Evolutionary conservation across 2,113 vertebrate species (phyloP).

Genomic region (human): GRCh38 chr1:3405001-3405500

Average conservation of each 20-base stretch:
- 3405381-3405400: accelerated
- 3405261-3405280: accelerated
- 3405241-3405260: neutral
- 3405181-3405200: neutral
- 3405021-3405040: accelerated
- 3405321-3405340: accelerated
- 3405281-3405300: neutral
- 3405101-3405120: neutral
- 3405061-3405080: neutral
- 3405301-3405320: accelerated
- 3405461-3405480: accelerated
- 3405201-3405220: too few species aligned
- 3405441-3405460: accelerated
- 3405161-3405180: accelerated
- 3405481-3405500: slow-evolving; percentile 89
- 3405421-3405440: accelerated
- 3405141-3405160: accelerated
- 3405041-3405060: neutral
- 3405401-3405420: accelerated
- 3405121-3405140: neutral
- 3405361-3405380: accelerated
- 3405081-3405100: neutral
- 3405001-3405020: accelerated
- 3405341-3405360: accelerated
- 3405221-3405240: accelerated